Conservation (phyloP, 2,888 invertebrate genomes). For the Furcula furcula region DNA sequence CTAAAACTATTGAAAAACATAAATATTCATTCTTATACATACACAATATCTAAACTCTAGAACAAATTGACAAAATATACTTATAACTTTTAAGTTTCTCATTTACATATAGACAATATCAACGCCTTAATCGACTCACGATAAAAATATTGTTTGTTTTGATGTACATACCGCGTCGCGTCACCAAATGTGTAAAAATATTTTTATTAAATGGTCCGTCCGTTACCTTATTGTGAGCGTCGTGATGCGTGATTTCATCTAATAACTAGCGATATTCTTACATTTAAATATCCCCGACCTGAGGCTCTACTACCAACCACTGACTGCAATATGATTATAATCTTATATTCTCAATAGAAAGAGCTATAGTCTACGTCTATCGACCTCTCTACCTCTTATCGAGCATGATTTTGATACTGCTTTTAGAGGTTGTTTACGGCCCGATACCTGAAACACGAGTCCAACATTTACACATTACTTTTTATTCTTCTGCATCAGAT, state of each 20-base stretch:
- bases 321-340: too few species aligned
- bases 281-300: constrained; percentile 11
- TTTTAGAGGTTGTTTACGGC: too few species aligned
- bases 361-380: too few species aligned
- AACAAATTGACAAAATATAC: constrained; percentile 77
- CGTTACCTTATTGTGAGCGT: constrained; percentile 65
- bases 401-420: too few species aligned
- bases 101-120: constrained; percentile 65
- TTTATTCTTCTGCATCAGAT: constrained; percentile 49
- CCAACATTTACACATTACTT: constrained; percentile 34
- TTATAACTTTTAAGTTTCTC: constrained; percentile 49
- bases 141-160: constrained; percentile 52
- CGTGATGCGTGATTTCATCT: constrained; percentile 55
- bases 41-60: constrained; percentile 52
- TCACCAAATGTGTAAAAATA: constrained; percentile 70
- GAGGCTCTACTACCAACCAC: constrained; percentile 9
- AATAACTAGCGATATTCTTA: constrained; percentile 53
- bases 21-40: constrained; percentile 51
- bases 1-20: constrained; percentile 41
- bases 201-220: constrained; percentile 72
- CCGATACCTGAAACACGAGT: constrained; percentile 25
- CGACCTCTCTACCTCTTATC: too few species aligned
- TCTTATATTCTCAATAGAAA: too few species aligned
- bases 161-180: constrained; percentile 39
- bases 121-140: constrained; percentile 47